Evolutionary conservation across 1,140 invertebrate genomes (phyloP).

Genomic region (Battus philenor): DNA sequence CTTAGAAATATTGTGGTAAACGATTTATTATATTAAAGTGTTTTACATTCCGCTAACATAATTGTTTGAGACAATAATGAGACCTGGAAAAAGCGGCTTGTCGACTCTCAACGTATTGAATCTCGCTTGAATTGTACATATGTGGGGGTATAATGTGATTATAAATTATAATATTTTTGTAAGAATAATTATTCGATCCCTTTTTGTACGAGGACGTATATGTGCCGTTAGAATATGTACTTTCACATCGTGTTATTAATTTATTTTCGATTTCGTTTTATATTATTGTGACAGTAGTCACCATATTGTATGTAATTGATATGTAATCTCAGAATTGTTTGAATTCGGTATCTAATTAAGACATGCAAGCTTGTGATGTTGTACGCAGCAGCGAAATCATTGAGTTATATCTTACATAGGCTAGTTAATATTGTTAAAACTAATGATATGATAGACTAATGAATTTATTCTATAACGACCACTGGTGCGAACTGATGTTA

Average conservation of each 20-base stretch:
- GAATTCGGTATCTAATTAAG: background rate
- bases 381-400: conserved; percentile 16
- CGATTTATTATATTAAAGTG: no score
- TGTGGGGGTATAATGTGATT: conserved; percentile 21
- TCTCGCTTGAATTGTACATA: conserved; percentile 42
- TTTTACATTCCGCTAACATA: conserved; percentile 26
- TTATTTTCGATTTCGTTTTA: background rate
- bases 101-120: conserved; percentile 25
- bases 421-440: conserved; percentile 48
- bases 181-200: conserved; percentile 20
- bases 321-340: conserved; percentile 7
- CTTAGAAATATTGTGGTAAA: no score
- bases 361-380: conserved; percentile 16
- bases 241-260: background rate
- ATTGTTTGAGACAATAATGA: conserved; percentile 28
- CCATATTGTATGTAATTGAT: no score
- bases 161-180: conserved; percentile 36
- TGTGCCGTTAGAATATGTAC: conserved; percentile 15
- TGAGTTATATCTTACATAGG: conserved; percentile 63
- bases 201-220: conserved; percentile 18
- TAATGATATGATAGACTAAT: conserved; percentile 44
- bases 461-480: conserved; percentile 56
- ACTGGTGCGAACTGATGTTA: conserved; percentile 73
- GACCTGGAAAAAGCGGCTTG: conserved; percentile 9
- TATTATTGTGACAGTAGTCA: no score